Evolutionary conservation across 2,888 invertebrate genomes (phyloP).

Genomic region (Melitaea athalia): DNA sequence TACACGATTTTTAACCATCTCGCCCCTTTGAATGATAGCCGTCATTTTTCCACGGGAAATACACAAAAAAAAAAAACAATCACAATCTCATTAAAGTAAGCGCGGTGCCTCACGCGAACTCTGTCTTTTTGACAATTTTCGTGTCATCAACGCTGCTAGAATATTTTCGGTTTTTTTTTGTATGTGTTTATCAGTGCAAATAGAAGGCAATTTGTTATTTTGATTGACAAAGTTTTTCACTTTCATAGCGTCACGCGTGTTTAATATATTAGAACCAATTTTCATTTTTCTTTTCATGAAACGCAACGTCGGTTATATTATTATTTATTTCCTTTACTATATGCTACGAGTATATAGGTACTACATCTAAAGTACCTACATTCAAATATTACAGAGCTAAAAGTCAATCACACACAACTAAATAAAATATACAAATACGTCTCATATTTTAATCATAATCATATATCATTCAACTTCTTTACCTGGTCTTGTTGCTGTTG

Average conservation of each 20-base stretch:
- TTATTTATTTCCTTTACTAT: background rate
- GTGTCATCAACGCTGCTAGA: constrained; percentile 37
- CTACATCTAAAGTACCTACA: background rate
- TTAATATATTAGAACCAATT: constrained; percentile 27
- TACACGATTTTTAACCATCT: constrained; percentile 56
- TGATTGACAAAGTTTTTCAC: constrained; percentile 45
- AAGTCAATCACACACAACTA: too few relatives aligned
- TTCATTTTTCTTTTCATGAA: constrained; percentile 1
- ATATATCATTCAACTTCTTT: too few relatives aligned
- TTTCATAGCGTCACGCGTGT: constrained; percentile 34
- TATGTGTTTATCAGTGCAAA: constrained; percentile 28
- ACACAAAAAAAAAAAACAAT: constrained; percentile 46
- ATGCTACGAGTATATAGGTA: background rate
- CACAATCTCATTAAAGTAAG: constrained; percentile 53
- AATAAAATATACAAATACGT: too few relatives aligned
- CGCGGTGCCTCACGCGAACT: constrained; percentile 49
- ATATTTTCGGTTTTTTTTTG: constrained; percentile 27
- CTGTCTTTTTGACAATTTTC: constrained; percentile 48
- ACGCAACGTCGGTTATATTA: background rate
- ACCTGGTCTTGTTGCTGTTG: too few relatives aligned
- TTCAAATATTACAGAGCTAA: too few relatives aligned
- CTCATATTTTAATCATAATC: too few relatives aligned
- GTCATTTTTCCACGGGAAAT: constrained; percentile 53
- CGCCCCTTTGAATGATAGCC: constrained; percentile 62
- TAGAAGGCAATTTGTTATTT: constrained; percentile 41